Conservation (phyloP, 37 sponge, comb jelly and placozoan species). For the Corticium candelabrum region DNA sequence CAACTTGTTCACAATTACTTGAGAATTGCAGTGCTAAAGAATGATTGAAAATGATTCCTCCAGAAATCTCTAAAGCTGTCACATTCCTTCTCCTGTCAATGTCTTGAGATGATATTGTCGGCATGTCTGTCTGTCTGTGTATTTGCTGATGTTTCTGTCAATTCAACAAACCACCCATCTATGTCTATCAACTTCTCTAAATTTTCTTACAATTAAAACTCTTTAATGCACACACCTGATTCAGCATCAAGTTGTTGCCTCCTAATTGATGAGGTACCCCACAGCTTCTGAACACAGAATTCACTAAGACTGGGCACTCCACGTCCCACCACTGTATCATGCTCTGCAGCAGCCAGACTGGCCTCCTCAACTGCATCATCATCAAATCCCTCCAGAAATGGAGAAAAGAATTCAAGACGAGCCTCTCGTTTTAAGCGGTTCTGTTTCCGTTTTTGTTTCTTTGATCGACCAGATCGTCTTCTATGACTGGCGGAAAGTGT, state of each 20-base stretch:
- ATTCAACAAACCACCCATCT: too few relatives aligned
- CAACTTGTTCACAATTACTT: too few relatives aligned
- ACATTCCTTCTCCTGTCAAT: too few relatives aligned
- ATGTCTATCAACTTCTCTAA: background rate
- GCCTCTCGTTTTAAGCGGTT: too few relatives aligned
- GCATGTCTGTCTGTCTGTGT: too few relatives aligned
- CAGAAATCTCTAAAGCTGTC: too few relatives aligned
- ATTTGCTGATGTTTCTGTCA: too few relatives aligned
- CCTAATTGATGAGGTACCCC: background rate
- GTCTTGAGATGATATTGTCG: too few relatives aligned
- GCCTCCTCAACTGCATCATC: background rate
- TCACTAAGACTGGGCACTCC: background rate
- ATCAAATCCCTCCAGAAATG: background rate
- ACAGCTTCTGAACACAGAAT: background rate
- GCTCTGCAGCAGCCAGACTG: background rate
- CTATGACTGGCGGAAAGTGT: background rate
- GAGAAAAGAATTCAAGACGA: background rate
- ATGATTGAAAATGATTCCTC: too few relatives aligned
- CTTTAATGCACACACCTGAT: too few relatives aligned
- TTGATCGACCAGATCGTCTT: background rate
- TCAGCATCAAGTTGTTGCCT: background rate
- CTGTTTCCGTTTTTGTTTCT: background rate
- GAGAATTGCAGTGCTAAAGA: too few relatives aligned
- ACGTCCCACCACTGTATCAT: background rate
- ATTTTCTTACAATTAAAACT: background rate